Evolutionary conservation across 2,797 vertebrate genomes (phyloP).

Genomic region (Oryzias sinensis): DNA sequence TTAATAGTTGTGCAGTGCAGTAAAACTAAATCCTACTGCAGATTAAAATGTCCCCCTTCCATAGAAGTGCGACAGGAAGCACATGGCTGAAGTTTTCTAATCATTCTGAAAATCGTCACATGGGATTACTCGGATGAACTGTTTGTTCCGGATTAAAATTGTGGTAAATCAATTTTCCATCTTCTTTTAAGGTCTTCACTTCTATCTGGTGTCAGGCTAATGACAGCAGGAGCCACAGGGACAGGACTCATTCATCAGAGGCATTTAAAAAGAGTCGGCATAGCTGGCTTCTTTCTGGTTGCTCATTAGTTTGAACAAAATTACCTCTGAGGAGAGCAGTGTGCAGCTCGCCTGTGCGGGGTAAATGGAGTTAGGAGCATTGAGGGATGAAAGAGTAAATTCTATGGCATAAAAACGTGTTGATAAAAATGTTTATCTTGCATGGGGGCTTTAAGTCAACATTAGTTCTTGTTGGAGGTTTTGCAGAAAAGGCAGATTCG

Average conservation of each 20-base stretch:
- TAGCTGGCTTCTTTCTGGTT: constrained; percentile 46
- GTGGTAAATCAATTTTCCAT: constrained; percentile 81
- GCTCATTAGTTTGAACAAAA: constrained; percentile 77
- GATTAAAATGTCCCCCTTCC: constrained; percentile 56
- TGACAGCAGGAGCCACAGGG: constrained; percentile 66
- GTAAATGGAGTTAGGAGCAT: neutral
- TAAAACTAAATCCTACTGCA: constrained; percentile 40
- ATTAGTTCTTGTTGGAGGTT: neutral
- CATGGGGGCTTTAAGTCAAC: constrained; percentile 8
- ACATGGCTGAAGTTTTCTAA: constrained; percentile 47
- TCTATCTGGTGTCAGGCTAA: constrained; percentile 75
- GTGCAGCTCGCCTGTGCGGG: constrained; percentile 40
- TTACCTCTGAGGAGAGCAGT: constrained; percentile 67
- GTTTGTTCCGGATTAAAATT: constrained; percentile 73
- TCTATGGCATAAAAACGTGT: constrained; percentile 13
- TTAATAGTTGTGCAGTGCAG: constrained; percentile 42
- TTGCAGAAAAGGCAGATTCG: too few species aligned
- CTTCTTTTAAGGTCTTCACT: constrained; percentile 74
- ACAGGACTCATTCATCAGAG: constrained; percentile 79
- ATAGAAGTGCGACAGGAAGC: constrained; percentile 48
- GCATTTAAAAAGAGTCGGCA: constrained; percentile 66
- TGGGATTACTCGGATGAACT: constrained; percentile 66
- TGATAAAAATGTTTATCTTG: constrained; percentile 32
- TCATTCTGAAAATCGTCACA: constrained; percentile 45
- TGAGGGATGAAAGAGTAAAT: constrained; percentile 28